These are phyloP conservation scores for Kryptolebias marmoratus DNA, from an alignment of 2,113 vertebrate species.

Conservation along the genomic window DNA sequence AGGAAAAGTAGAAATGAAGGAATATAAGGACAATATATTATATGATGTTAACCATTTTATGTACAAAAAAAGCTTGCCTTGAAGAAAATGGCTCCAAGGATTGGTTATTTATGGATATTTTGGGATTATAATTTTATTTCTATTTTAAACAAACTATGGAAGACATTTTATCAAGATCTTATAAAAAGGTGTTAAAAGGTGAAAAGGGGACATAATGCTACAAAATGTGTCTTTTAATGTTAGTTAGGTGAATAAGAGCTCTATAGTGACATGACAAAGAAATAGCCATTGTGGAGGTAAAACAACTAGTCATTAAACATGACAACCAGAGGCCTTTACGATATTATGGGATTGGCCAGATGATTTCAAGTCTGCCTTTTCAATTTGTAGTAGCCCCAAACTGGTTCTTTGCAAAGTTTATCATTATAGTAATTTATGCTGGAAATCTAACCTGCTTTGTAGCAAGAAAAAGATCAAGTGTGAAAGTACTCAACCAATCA, in stretches of 20 bases:
- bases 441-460: too few relatives aligned
- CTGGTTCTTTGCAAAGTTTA: too few relatives aligned
- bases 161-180: neutral
- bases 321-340: too few relatives aligned
- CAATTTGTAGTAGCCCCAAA: too few relatives aligned
- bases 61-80: slow-evolving; percentile 14
- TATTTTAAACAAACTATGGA: neutral
- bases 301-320: too few relatives aligned
- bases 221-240: neutral
- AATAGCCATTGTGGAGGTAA: too few relatives aligned
- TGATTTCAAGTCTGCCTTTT: too few relatives aligned
- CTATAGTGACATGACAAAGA: neutral
- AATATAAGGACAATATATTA: slow-evolving; percentile 22
- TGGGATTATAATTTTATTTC: neutral
- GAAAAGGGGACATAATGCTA: neutral
- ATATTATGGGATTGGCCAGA: too few relatives aligned
- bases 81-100: neutral
- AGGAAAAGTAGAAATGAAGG: slow-evolving; percentile 12
- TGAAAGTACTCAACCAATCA: too few relatives aligned
- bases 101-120: slow-evolving; percentile 35
- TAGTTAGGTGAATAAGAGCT: neutral
- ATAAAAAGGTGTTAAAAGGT: too few relatives aligned
- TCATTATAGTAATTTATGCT: too few relatives aligned
- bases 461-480: too few relatives aligned
- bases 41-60: slow-evolving; percentile 45